Percentiles rank a stretch among this genome's conserved stretches.
Conservation (phyloP, 2,797 vertebrate genomes). For the Spea hammondii region DNA sequence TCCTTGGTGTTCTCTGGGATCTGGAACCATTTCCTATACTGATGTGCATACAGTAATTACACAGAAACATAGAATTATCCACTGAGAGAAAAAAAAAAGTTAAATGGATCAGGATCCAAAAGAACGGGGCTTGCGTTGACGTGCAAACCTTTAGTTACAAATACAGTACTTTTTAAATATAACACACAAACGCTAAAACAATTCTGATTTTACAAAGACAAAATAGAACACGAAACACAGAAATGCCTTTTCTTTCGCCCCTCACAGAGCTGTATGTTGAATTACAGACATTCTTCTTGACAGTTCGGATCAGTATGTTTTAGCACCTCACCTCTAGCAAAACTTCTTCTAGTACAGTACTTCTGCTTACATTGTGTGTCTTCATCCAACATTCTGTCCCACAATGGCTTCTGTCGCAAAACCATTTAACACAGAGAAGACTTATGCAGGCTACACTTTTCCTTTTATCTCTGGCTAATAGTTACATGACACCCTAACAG, state of each 20-base stretch:
- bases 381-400: neutral
- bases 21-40: neutral
- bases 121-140: constrained; percentile 32
- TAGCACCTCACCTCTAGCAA: constrained; percentile 13
- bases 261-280: neutral
- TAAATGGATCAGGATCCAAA: neutral
- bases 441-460: neutral
- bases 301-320: constrained; percentile 1
- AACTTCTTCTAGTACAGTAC: constrained; percentile 25
- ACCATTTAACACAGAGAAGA: neutral
- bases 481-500: too few relatives aligned
- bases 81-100: constrained; percentile 8
- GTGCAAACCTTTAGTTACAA: constrained; percentile 47
- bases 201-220: constrained; percentile 32
- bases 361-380: neutral
- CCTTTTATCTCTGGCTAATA: neutral
- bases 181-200: constrained; percentile 45
- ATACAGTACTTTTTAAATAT: constrained; percentile 48
- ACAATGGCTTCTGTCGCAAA: neutral
- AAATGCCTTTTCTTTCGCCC: constrained; percentile 16
- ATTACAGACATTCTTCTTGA: constrained; percentile 5
- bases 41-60: neutral
- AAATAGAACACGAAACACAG: constrained; percentile 29
- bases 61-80: neutral
- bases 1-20: too few relatives aligned